phyloP scores from a whole-genome alignment of 1,140 invertebrate genomes.

The Tyrophagus putrescentiae region DNA sequence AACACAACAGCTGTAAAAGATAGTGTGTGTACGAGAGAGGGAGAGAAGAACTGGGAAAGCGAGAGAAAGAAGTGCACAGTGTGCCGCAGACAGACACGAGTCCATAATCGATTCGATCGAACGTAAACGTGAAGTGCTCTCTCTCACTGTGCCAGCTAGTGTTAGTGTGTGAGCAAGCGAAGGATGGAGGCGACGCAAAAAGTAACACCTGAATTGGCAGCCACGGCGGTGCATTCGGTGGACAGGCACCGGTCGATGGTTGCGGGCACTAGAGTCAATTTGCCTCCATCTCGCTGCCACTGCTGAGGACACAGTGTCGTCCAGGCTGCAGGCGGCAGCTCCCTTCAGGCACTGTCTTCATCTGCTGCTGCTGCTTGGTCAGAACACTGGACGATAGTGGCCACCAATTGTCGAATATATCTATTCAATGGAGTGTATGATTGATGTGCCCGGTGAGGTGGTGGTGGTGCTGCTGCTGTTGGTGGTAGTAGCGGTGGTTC shows the following conservation, averaged over 20 bases:
- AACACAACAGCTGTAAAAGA: constrained; percentile 5
- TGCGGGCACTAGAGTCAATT: not conserved
- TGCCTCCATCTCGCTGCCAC: not conserved
- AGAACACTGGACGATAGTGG: not conserved
- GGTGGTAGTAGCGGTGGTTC: too few species aligned
- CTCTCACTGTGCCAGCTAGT: too few species aligned
- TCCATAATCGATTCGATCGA: constrained; percentile 11
- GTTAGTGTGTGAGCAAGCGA: too few species aligned
- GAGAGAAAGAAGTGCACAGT: not conserved
- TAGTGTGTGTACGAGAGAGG: not conserved
- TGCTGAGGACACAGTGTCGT: too few species aligned
- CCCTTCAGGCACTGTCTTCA: not conserved
- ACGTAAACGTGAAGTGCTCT: not conserved
- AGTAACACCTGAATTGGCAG: constrained; percentile 11
- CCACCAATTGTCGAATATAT: too few species aligned
- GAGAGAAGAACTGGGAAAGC: not conserved
- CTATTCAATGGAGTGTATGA: too few species aligned
- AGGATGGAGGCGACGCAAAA: too few species aligned
- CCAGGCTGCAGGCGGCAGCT: not conserved
- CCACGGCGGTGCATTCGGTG: too few species aligned
- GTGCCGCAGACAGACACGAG: not conserved
- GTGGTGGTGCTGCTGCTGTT: not conserved
- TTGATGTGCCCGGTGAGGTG: constrained; percentile 2
- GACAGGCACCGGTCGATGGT: not conserved
- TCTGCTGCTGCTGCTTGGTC: not conserved